Evolutionary conservation across 2,113 vertebrate genomes (phyloP), one percentile per base, ranked within the genome.

Genomic region (Paraplagusia blochii): DNA sequence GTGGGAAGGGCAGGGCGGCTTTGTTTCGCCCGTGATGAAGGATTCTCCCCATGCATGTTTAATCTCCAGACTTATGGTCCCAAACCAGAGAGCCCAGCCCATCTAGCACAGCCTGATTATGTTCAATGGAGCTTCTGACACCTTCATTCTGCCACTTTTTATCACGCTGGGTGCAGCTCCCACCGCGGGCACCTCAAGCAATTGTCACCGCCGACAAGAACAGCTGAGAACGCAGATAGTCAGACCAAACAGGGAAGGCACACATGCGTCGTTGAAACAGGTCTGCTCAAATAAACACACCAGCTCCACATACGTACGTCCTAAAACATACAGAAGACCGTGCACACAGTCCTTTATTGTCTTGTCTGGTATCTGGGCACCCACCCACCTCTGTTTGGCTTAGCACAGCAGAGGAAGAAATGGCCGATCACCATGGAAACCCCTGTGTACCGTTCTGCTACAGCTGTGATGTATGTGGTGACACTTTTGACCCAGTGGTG

Each of bases 401-500:
- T 80, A 65, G 66, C 68, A 75, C 68, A 72, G 76, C 55, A 33
- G 69, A 77, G 14, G 69, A 42, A 53, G 72, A 82, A 71, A 83
- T 77, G 83, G 80, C 72, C 0, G 80, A 82, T 88, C 73, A 38
- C 85, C 74, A 85, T 83, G 69, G 84, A 58, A 85, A 88, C 85
- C 22, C n/a, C 17, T 84, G 82, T 84, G 79, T 87, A 84, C 74
- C 35, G 79, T 84, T 88, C 85, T 76, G 81, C 85, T 81, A 84
- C 82, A 85, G 79, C 84, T 79, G 85, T 89, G 87, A 89, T 89
- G 80, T 88, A 89, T 89, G 83, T 78, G 84, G 80, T 87, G 85
- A 87, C 87, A 87, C 81, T 80, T 81, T 79, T 85, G 85, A 88
- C 87, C 87, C 80, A 54, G 54, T 55, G 57, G 63, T 89, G 87